Percentiles rank a stretch among this genome's conserved stretches.
Evolutionary conservation across 2,113 vertebrate species (phyloP).

Genomic region (Syngnathus floridae): DNA sequence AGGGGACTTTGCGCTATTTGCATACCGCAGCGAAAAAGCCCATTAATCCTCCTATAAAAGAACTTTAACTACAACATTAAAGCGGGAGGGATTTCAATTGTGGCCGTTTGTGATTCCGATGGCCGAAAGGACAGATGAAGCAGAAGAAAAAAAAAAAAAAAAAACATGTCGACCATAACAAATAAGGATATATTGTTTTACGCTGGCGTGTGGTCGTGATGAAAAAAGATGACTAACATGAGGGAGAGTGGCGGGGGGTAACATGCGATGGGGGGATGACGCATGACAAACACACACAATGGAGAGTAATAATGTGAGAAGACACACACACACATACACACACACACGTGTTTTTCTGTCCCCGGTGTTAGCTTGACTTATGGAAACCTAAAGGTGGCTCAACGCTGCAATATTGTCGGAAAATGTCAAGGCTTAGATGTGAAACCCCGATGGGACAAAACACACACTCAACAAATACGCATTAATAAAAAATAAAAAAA

Average conservation of each 20-base stretch:
- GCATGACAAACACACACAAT: slow-evolving; percentile 25
- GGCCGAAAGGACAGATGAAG: background rate
- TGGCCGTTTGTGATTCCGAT: background rate
- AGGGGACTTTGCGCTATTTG: background rate
- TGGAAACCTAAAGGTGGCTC: slow-evolving; percentile 61
- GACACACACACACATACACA: slow-evolving; percentile 1
- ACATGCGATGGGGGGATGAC: slow-evolving; percentile 1
- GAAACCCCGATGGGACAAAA: slow-evolving; percentile 64
- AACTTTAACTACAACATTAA: background rate
- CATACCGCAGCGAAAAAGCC: background rate
- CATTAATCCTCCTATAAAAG: background rate
- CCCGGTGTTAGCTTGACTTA: slow-evolving; percentile 54
- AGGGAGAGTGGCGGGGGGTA: slow-evolving; percentile 20
- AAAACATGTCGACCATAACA: background rate
- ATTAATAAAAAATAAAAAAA: background rate
- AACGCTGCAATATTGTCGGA: slow-evolving; percentile 68
- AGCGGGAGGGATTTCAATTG: background rate
- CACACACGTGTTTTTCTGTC: slow-evolving; percentile 6
- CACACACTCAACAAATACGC: slow-evolving; percentile 45
- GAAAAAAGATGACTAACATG: slow-evolving; percentile 38
- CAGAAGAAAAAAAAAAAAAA: background rate
- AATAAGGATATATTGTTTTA: background rate
- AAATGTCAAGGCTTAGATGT: slow-evolving; percentile 70
- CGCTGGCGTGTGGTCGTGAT: slow-evolving; percentile 8
- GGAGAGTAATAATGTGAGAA: slow-evolving; percentile 1